Evolutionary conservation across 2,113 vertebrate species (phyloP), one percentile per base, ranked within the genome.

Genomic region (Clinocottus analis): DNA sequence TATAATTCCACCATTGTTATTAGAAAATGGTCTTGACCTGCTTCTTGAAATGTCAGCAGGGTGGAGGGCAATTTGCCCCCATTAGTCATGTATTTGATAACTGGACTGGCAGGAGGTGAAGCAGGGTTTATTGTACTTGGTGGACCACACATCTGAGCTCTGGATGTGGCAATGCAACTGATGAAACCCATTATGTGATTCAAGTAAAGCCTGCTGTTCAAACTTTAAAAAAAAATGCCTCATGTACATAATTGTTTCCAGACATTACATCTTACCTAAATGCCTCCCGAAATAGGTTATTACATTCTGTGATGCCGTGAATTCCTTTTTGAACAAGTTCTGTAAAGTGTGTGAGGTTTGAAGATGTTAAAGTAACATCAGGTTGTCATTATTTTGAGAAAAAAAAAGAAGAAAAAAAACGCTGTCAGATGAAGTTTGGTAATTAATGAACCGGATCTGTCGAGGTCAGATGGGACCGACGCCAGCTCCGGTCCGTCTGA

Each of bases 1-100:
- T 63, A 21, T 17, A 53, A 80, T 49, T 35, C 33, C 62, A 31
- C 12, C 31, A 35, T 17, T 68, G 72, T 58, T 55, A 67, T 74
- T 74, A 16, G 14, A 72, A 84, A 76, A 72, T 37, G 33, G 49
- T 55, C 17, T 4, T 74, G 83, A 76, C 59, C 59, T 59, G 64
- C n/a, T 77, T 66, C 43, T 76, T 43, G 4, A 72, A 83, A 80
- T 75, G 45, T 21, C 1, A 5, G 51, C 5, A 4, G 5, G 4
- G 6, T 51, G 53, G 51, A 81, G 51, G 43, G 6, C 75, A 12
- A 62, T 81, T 59, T 67, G 0, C 23, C 21, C 29, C 33, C 3
- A 37, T 74, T 25, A 68, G 41, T 23, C 19, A 37, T 27, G 65
- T 59, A 47, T 55, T n/a, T 27, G 7, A 67, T 21, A 60, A 45